phyloP scores from a whole-genome alignment of 2,113 vertebrate genomes.

The Phrynocephalus versicolor region DNA sequence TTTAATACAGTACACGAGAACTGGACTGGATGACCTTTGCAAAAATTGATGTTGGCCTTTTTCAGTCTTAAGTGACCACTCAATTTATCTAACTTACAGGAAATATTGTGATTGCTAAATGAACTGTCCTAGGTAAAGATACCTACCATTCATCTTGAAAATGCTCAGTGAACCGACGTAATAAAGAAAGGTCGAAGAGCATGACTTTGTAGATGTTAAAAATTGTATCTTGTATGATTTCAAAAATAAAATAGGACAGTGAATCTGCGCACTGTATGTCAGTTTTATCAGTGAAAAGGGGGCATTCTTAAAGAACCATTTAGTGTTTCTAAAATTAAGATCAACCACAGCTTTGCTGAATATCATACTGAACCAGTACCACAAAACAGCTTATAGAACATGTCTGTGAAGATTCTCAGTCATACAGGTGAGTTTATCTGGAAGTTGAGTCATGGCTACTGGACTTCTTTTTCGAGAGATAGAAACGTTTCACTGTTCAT shows the following conservation, averaged over 20 bases:
- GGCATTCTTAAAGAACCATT: not conserved
- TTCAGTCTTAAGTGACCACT: constrained; percentile 70
- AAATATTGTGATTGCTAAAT: constrained; percentile 75
- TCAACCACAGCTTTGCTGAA: not conserved
- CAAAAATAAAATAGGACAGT: constrained; percentile 1
- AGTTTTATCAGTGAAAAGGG: not conserved
- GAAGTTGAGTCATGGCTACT: too few species aligned
- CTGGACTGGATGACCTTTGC: constrained; percentile 73
- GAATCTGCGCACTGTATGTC: not conserved
- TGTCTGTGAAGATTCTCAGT: too few species aligned
- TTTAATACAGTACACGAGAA: constrained; percentile 74
- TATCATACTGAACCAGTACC: not conserved
- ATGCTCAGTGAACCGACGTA: constrained; percentile 62
- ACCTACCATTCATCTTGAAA: constrained; percentile 71
- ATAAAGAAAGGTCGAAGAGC: constrained; percentile 72
- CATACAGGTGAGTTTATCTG: too few species aligned
- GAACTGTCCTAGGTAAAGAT: constrained; percentile 71
- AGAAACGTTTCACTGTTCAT: too few species aligned
- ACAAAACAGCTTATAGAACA: not conserved
- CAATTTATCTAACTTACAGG: constrained; percentile 79
- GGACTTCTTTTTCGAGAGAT: too few species aligned
- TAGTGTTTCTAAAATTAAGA: not conserved
- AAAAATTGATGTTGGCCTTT: constrained; percentile 72
- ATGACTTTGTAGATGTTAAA: constrained; percentile 60
- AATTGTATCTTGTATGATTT: constrained; percentile 61